These are phyloP conservation scores for Ranitomeya imitator DNA, from an alignment of 2,113 vertebrate genomes.

Conservation along the genomic window DNA sequence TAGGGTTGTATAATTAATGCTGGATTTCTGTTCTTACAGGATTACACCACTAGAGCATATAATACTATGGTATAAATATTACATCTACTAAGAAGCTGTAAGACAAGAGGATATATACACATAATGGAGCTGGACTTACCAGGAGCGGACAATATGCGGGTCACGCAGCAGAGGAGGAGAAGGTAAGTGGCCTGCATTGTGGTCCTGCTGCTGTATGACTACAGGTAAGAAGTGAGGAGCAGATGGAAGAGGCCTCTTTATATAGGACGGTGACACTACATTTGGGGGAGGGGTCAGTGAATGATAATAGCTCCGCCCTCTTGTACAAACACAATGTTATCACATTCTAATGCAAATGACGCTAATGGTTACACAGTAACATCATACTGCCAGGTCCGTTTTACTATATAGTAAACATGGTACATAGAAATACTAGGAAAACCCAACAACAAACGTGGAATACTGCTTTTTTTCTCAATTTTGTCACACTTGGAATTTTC, in stretches of 20 bases:
- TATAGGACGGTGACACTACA: not conserved
- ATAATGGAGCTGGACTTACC: not conserved
- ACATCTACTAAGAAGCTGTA: too few relatives aligned
- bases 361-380: not conserved
- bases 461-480: too few relatives aligned
- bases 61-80: too few relatives aligned
- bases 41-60: too few relatives aligned
- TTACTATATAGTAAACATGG: too few relatives aligned
- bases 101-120: not conserved
- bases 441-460: too few relatives aligned
- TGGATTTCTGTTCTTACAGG: too few relatives aligned
- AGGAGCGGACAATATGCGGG: not conserved
- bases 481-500: too few relatives aligned
- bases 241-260: not conserved
- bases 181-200: not conserved
- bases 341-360: not conserved
- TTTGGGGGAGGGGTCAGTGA: not conserved
- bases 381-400: not conserved
- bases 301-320: not conserved
- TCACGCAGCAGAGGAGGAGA: not conserved
- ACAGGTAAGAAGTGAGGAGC: not conserved
- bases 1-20: too few relatives aligned
- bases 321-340: not conserved
- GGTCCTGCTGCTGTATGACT: not conserved
- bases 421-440: too few relatives aligned